Conservation (phyloP, 1,140 invertebrate genomes). For the Tetramorium alpestre region DNA sequence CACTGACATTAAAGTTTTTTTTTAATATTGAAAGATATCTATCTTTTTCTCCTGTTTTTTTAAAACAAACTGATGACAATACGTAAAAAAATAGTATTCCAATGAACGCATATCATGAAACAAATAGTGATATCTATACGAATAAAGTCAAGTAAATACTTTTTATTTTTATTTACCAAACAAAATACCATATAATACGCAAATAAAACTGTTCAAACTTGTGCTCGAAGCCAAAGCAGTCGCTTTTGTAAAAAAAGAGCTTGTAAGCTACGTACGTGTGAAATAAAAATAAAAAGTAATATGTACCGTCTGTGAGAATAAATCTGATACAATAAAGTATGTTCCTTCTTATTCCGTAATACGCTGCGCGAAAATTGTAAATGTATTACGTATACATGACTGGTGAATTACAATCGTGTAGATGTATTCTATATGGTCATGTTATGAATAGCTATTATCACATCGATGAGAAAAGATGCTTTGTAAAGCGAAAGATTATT, state of each 20-base stretch:
- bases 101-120: not conserved
- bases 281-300: not conserved
- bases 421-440: not conserved
- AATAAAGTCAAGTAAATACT: not conserved
- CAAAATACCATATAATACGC: not conserved
- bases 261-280: not conserved
- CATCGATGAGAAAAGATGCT: conserved; percentile 42
- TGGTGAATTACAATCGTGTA: not conserved
- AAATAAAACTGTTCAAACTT: conserved; percentile 5
- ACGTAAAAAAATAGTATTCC: not conserved
- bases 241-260: not conserved
- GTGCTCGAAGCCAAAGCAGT: not conserved
- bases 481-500: conserved; percentile 38
- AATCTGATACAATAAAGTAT: not conserved
- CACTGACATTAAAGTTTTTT: not conserved
- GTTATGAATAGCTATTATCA: conserved; percentile 44
- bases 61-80: not conserved
- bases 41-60: not conserved
- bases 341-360: not conserved
- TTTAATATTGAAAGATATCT: not conserved
- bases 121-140: not conserved
- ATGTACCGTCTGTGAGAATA: not conserved
- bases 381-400: not conserved
- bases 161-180: conserved; percentile 5
- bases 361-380: not conserved